A percentile compares a stretch with the other conserved stretches of the same genome.
Conservation (phyloP, 2,113 vertebrate genomes). For the Vulpes ferrilata region DNA sequence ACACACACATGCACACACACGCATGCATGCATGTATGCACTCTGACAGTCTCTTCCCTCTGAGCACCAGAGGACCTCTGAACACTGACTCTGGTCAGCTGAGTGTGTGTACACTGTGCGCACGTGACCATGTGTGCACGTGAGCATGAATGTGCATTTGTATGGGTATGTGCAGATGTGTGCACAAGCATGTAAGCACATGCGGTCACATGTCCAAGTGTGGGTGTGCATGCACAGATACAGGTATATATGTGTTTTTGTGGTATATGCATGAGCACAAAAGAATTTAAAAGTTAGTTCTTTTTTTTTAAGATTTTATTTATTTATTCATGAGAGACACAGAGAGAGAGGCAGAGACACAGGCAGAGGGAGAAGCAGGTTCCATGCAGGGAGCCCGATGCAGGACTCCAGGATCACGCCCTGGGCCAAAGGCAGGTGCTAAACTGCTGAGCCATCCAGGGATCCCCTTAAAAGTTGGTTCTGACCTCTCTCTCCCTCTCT, state of each 20-base stretch:
- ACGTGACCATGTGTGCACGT: not conserved
- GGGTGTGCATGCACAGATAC: rapidly evolving
- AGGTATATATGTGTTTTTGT: not conserved
- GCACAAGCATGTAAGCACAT: rapidly evolving
- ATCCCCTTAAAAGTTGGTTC: not conserved
- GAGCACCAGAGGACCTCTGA: not conserved
- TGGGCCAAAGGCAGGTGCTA: no score
- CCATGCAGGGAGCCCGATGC: no score
- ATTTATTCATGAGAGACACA: no score
- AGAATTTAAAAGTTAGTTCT: not conserved
- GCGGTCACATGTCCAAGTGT: no score
- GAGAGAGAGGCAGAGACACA: no score
- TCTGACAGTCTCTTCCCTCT: not conserved
- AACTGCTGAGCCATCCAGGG: no score
- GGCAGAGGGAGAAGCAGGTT: no score
- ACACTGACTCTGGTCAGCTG: not conserved
- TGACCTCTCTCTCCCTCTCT: not conserved
- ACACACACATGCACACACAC: not conserved
- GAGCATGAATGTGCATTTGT: not conserved
- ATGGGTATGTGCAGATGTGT: not conserved
- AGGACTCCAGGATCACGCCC: no score
- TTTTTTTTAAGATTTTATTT: no score
- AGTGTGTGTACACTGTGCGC: not conserved
- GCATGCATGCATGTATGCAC: not conserved
- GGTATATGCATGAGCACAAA: not conserved